Evolutionary conservation across 2,113 vertebrate genomes (phyloP).

Genomic region (Leptocoma aspasia): DNA sequence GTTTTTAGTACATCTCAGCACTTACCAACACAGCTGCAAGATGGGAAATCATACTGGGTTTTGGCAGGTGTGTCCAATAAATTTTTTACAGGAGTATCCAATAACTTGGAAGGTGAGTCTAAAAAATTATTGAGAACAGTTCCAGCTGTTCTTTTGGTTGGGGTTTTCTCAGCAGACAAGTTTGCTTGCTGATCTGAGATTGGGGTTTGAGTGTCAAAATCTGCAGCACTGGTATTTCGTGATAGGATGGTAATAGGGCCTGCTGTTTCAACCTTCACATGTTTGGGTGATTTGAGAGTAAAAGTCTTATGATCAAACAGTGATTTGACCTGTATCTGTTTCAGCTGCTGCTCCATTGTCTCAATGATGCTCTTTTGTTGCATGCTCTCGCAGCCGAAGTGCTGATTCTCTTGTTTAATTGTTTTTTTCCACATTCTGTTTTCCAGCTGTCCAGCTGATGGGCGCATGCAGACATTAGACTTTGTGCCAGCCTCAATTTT

Average conservation of each 20-base stretch:
- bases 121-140: conserved; percentile 87
- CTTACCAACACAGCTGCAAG: conserved; percentile 96
- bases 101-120: conserved; percentile 91
- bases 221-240: conserved; percentile 73
- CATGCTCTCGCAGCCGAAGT: conserved; percentile 69
- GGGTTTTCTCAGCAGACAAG: conserved; percentile 78
- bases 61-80: conserved; percentile 91
- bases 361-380: conserved; percentile 87
- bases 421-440: conserved; percentile 69
- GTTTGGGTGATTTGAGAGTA: conserved; percentile 83
- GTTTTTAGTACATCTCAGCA: conserved; percentile 29
- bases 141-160: conserved; percentile 85
- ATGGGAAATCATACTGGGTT: conserved; percentile 96
- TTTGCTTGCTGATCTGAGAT: conserved; percentile 65
- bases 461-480: conserved; percentile 69
- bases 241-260: conserved; percentile 85
- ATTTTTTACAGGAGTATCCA: conserved; percentile 84
- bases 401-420: conserved; percentile 84
- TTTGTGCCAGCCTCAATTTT: conserved; percentile 81
- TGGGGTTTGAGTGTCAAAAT: conserved; percentile 63
- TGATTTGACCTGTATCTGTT: conserved; percentile 87
- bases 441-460: conserved; percentile 64
- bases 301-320: conserved; percentile 88
- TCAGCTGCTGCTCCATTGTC: conserved; percentile 92
- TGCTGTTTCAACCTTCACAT: conserved; percentile 89